Evolutionary conservation across 2,113 vertebrate species (phyloP).

Genomic region (Menidia beryllina): DNA sequence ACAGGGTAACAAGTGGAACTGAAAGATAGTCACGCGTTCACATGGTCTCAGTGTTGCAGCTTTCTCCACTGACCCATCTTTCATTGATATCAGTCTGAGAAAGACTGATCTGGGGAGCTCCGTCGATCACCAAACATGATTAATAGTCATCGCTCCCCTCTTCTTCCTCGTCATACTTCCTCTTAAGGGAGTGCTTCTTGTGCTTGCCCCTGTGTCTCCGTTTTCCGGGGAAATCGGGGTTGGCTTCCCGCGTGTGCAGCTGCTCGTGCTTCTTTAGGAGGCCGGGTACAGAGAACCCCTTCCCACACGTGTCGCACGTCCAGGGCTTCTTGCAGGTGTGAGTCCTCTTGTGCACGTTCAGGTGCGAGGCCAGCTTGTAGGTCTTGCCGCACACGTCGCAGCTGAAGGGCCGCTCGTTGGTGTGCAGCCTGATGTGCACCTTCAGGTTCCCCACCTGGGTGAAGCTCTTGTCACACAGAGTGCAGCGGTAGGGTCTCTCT

Average conservation of each 20-base stretch:
- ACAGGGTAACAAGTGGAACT: neutral
- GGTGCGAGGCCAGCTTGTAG: constrained; percentile 78
- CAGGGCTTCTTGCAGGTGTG: constrained; percentile 76
- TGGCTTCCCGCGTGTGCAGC: constrained; percentile 60
- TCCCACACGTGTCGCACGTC: constrained; percentile 74
- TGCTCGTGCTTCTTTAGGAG: constrained; percentile 76
- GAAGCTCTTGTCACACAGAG: constrained; percentile 76
- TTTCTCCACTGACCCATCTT: neutral
- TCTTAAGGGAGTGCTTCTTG: constrained; percentile 73
- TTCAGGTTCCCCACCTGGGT: constrained; percentile 77
- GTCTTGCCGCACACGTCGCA: constrained; percentile 78
- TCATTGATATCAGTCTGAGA: neutral
- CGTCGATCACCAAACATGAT: constrained; percentile 1
- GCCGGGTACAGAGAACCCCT: constrained; percentile 74
- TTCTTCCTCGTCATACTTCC: constrained; percentile 74
- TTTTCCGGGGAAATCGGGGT: constrained; percentile 65
- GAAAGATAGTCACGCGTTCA: neutral
- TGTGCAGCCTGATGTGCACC: constrained; percentile 76
- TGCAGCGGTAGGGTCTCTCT: constrained; percentile 75
- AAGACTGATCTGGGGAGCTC: neutral
- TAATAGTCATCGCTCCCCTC: constrained; percentile 75
- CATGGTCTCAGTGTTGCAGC: too few relatives aligned
- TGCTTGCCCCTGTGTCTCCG: constrained; percentile 67
- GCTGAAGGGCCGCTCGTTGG: constrained; percentile 76
- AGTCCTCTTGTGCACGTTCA: constrained; percentile 77